These are phyloP conservation scores for Sceloporus tristichus DNA, from an alignment of 2,113 vertebrate genomes.

Conservation along the genomic window DNA sequence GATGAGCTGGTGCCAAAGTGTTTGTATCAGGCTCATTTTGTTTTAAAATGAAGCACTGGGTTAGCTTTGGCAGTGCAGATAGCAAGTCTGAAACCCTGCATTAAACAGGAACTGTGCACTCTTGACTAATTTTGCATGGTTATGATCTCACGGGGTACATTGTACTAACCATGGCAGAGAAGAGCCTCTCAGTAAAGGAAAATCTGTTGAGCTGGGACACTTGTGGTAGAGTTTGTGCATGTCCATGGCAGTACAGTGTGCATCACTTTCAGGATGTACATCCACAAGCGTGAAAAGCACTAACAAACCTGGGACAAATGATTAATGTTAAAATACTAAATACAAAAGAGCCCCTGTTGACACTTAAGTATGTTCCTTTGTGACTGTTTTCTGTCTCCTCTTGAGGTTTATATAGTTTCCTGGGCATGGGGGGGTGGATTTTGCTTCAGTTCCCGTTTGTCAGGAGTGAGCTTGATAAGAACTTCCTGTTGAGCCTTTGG, in stretches of 20 bases:
- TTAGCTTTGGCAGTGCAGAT: not conserved
- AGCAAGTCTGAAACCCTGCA: constrained; percentile 41
- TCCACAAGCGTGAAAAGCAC: not conserved
- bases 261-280: constrained; percentile 17
- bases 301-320: constrained; percentile 43
- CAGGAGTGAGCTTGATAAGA: not conserved
- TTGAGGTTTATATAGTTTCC: constrained; percentile 19
- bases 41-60: not conserved
- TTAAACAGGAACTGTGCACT: constrained; percentile 32
- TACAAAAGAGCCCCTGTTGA: constrained; percentile 10
- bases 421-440: constrained; percentile 19
- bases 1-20: constrained; percentile 15
- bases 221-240: constrained; percentile 42
- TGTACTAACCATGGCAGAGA: constrained; percentile 47
- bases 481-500: not conserved
- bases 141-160: not conserved
- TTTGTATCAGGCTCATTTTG: not conserved
- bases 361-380: constrained; percentile 18
- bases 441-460: not conserved
- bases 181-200: constrained; percentile 21
- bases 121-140: constrained; percentile 72
- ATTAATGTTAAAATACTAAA: constrained; percentile 41
- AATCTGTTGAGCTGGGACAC: not conserved
- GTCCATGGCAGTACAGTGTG: constrained; percentile 18
- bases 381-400: constrained; percentile 36